These are phyloP conservation scores for Vanessa tameamea DNA, from an alignment of 1,140 invertebrate species.

Conservation along the genomic window DNA sequence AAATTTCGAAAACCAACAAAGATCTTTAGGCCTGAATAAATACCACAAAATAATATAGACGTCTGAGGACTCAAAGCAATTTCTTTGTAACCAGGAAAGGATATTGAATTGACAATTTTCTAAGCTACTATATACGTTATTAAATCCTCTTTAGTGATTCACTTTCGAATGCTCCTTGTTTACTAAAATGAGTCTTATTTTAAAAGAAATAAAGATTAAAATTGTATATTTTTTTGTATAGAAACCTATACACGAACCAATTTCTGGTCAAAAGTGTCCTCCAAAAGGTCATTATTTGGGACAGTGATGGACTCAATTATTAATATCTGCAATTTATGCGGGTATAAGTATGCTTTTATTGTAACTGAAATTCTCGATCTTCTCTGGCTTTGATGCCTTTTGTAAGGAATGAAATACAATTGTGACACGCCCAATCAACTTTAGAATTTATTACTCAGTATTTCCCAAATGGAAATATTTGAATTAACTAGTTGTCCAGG, in stretches of 20 bases:
- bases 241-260: conserved; percentile 25
- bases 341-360: conserved; percentile 53
- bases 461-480: not conserved
- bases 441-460: conserved; percentile 9
- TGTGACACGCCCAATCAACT: conserved; percentile 30
- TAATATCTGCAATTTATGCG: conserved; percentile 57
- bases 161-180: not conserved
- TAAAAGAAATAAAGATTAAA: not conserved
- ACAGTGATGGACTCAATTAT: conserved; percentile 46
- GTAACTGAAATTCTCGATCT: conserved; percentile 42
- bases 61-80: not conserved
- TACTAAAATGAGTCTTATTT: conserved; percentile 1
- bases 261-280: conserved; percentile 51
- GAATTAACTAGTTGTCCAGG: too few species aligned
- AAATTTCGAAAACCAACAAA: too few species aligned
- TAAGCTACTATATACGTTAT: conserved; percentile 2
- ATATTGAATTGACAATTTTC: conserved; percentile 5
- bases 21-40: too few species aligned
- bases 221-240: not conserved
- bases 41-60: too few species aligned
- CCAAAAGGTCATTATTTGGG: conserved; percentile 47
- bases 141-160: conserved; percentile 7
- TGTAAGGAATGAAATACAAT: conserved; percentile 37
- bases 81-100: not conserved
- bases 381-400: conserved; percentile 38